phyloP scores from a whole-genome alignment of 1,140 invertebrate genomes.

The Drosophila bipectinata region DNA sequence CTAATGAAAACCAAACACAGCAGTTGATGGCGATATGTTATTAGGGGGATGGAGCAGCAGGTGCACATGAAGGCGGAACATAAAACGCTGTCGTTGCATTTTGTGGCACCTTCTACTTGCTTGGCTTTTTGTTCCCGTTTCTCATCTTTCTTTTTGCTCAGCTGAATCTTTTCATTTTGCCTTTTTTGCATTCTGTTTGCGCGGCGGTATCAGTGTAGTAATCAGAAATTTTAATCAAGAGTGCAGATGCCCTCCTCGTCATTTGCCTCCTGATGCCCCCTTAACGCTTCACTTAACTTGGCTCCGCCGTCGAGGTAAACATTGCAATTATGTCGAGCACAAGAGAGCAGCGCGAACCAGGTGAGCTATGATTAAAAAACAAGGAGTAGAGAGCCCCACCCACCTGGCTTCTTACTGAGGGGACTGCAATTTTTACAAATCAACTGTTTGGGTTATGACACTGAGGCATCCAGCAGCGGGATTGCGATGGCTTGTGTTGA shows the following conservation, averaged over 20 bases:
- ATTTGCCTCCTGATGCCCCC: constrained; percentile 51
- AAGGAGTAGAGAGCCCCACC: neutral
- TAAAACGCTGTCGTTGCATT: constrained; percentile 75
- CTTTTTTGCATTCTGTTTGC: constrained; percentile 58
- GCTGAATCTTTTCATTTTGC: constrained; percentile 8
- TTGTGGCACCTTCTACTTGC: constrained; percentile 64
- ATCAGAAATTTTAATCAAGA: constrained; percentile 83
- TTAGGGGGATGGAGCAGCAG: constrained; percentile 46
- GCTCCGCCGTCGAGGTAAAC: constrained; percentile 64
- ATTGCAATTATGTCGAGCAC: constrained; percentile 76
- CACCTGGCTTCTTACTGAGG: constrained; percentile 8
- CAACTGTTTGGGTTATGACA: constrained; percentile 70
- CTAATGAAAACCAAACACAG: constrained; percentile 83
- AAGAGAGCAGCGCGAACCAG: constrained; percentile 58
- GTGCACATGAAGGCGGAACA: constrained; percentile 41
- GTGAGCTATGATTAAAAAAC: constrained; percentile 73
- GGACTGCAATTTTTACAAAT: constrained; percentile 63
- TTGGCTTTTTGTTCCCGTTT: constrained; percentile 41
- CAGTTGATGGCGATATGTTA: constrained; percentile 68
- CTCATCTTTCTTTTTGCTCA: constrained; percentile 19
- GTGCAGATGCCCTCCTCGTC: constrained; percentile 33
- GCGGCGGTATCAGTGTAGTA: constrained; percentile 69
- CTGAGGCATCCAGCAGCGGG: neutral
- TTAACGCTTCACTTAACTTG: constrained; percentile 75
- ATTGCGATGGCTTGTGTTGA: constrained; percentile 6